Evolutionary conservation across 1,140 invertebrate species (phyloP).

Genomic region (Euwallacea fornicatus): DNA sequence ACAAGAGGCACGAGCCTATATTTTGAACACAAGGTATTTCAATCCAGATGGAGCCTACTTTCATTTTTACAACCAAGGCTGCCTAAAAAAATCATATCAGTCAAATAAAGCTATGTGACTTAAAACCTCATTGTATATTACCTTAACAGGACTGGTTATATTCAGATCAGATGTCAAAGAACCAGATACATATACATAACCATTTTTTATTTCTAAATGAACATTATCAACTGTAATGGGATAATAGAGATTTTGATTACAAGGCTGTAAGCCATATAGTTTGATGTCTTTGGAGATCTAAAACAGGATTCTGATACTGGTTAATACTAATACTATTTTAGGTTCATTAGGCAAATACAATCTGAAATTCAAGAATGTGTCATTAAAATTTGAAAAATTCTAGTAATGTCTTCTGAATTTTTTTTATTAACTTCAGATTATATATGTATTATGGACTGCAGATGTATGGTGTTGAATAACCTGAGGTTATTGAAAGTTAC

Average conservation of each 20-base stretch:
- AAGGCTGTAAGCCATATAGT: no score
- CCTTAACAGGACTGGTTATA: neutral
- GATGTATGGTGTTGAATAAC: no score
- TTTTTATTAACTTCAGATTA: no score
- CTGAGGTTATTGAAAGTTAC: no score
- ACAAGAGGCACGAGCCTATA: neutral
- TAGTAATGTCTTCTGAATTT: no score
- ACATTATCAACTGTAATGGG: neutral
- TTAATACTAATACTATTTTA: no score
- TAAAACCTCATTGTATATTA: neutral
- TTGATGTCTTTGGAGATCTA: no score
- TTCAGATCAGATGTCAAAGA: neutral
- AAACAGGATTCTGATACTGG: no score
- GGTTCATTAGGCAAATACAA: no score
- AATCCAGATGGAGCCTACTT: neutral
- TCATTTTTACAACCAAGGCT: neutral
- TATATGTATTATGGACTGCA: no score
- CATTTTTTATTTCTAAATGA: neutral
- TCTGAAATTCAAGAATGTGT: no score
- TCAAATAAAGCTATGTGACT: neutral
- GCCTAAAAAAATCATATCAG: neutral
- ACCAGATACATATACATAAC: neutral
- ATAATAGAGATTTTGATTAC: neutral
- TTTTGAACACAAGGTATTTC: neutral
- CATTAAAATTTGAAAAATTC: no score